These are phyloP conservation scores for Netta rufina DNA, from an alignment of 2,797 vertebrate genomes.

Conservation along the genomic window DNA sequence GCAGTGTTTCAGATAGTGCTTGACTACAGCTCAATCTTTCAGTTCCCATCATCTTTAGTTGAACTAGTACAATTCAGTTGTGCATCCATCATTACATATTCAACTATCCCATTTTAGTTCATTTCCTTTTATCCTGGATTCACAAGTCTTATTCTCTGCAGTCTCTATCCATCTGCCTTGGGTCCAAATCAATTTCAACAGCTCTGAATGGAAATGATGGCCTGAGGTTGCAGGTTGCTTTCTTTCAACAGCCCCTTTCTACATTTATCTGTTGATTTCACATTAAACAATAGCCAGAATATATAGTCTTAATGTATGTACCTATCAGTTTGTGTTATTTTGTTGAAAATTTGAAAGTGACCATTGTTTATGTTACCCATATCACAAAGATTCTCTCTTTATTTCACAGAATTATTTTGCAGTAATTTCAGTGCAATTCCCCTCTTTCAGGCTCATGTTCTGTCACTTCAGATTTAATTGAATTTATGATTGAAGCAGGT, in stretches of 20 bases:
- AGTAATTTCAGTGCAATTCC: background rate
- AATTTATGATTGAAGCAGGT: background rate
- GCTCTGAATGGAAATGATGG: background rate
- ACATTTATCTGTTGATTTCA: background rate
- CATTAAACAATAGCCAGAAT: background rate
- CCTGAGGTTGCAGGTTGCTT: background rate
- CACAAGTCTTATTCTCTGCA: background rate
- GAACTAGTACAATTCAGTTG: background rate
- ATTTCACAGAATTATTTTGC: background rate
- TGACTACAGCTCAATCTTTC: slow-evolving; percentile 14
- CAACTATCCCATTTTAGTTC: slow-evolving; percentile 18
- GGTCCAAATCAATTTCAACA: slow-evolving; percentile 18
- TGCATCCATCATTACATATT: background rate
- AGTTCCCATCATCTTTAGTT: background rate
- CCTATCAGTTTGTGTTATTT: background rate
- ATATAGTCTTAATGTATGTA: background rate
- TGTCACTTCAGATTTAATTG: background rate
- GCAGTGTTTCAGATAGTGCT: background rate
- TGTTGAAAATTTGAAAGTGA: background rate
- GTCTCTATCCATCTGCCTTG: background rate
- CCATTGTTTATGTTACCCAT: background rate
- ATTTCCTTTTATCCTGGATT: slow-evolving; percentile 29
- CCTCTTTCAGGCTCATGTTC: background rate
- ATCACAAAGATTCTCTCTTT: background rate
- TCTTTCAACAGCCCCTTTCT: background rate